phyloP scores from a whole-genome alignment of 2,888 invertebrate genomes.

The Pristionchus mayeri region DNA sequence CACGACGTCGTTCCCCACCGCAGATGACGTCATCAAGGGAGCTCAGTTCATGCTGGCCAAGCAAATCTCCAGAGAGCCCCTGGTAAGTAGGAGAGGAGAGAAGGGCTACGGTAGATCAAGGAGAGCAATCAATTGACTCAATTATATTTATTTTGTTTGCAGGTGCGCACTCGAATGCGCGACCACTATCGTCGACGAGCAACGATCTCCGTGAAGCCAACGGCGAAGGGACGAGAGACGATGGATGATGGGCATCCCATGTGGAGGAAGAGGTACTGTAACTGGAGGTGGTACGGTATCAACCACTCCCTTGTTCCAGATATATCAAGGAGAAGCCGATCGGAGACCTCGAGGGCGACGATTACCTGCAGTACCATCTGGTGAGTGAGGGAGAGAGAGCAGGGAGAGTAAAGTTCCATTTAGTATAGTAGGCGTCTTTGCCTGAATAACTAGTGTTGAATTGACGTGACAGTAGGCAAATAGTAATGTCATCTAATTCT shows the following conservation, averaged over 20 bases:
- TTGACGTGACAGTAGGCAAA: too few relatives aligned
- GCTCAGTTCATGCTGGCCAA: conserved; percentile 94
- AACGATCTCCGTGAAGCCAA: conserved; percentile 87
- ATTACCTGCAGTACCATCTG: conserved; percentile 86
- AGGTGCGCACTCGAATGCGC: conserved; percentile 63
- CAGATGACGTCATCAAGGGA: conserved; percentile 90
- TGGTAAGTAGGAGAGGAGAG: too few relatives aligned
- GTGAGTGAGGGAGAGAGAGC: conserved; percentile 57
- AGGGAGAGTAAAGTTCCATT: too few relatives aligned
- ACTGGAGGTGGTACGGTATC: neutral
- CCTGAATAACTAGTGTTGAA: too few relatives aligned
- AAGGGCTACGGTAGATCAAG: neutral
- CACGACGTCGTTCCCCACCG: conserved; percentile 80
- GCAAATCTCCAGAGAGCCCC: conserved; percentile 92
- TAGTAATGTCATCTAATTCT: conserved; percentile 9
- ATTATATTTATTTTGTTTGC: too few relatives aligned
- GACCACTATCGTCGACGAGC: conserved; percentile 84
- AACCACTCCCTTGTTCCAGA: conserved; percentile 64
- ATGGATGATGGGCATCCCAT: conserved; percentile 93
- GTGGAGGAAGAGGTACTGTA: conserved; percentile 67
- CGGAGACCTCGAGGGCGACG: conserved; percentile 86
- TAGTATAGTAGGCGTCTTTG: too few relatives aligned
- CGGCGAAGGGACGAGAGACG: conserved; percentile 91
- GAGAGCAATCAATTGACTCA: too few relatives aligned
- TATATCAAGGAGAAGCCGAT: conserved; percentile 76